These are phyloP conservation scores for Cremastobaeus sp. DNA, from an alignment of 2,888 invertebrate species.

Conservation along the genomic window DNA sequence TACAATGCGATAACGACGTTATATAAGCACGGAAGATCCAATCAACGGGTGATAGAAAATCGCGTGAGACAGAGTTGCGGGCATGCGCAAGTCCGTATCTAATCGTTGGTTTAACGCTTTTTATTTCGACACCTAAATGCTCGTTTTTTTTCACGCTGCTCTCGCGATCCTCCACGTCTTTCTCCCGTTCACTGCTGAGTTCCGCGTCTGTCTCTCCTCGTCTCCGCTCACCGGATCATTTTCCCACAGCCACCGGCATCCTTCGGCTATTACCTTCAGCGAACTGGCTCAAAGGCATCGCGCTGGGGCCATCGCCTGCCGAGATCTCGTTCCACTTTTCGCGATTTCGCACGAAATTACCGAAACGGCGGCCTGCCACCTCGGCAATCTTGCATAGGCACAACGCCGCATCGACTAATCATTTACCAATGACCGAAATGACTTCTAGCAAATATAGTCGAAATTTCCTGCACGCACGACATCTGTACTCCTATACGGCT, in stretches of 20 bases:
- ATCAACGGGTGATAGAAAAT: conserved; percentile 45
- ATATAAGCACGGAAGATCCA: conserved; percentile 36
- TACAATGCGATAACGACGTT: conserved; percentile 41
- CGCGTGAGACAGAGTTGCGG: conserved; percentile 65
- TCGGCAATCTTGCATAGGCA: conserved; percentile 48
- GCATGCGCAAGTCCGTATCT: conserved; percentile 76
- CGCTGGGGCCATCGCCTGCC: conserved; percentile 65
- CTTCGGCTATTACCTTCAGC: conserved; percentile 62
- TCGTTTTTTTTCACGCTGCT: conserved; percentile 60
- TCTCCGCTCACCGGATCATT: conserved; percentile 70
- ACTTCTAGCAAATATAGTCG: conserved; percentile 63
- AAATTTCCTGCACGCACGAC: conserved; percentile 65
- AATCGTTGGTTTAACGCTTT: conserved; percentile 78
- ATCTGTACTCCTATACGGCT: conserved; percentile 14
- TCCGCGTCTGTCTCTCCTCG: conserved; percentile 55
- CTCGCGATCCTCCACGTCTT: conserved; percentile 26
- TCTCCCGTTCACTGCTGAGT: conserved; percentile 43
- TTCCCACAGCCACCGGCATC: conserved; percentile 75
- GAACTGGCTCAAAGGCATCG: conserved; percentile 62
- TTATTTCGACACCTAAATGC: conserved; percentile 69
- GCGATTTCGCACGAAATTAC: conserved; percentile 71
- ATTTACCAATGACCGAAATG: too few species aligned
- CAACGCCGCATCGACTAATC: conserved; percentile 63
- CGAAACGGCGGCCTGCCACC: conserved; percentile 57
- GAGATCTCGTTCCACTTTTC: conserved; percentile 74